Evolutionary conservation across 2,113 vertebrate genomes (phyloP).

Genomic region (Dermatemys mawii): DNA sequence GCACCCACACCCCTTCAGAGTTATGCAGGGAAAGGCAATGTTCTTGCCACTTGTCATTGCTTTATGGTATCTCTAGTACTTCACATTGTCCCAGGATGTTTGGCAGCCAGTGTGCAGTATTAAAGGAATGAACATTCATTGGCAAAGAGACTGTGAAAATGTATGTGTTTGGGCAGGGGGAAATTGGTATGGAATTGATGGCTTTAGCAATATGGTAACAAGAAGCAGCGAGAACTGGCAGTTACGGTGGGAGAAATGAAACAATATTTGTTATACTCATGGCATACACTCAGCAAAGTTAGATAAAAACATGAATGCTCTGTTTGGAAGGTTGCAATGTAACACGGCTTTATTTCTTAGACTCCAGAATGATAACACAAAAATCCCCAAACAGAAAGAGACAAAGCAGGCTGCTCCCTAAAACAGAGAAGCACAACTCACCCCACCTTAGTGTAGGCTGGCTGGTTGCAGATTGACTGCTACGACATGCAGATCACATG

Average conservation of each 20-base stretch:
- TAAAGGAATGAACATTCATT: neutral
- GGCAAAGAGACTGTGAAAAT: neutral
- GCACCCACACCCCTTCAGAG: accelerated
- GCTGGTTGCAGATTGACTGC: neutral
- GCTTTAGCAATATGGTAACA: neutral
- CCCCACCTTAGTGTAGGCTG: neutral
- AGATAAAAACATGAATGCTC: neutral
- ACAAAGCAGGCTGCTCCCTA: neutral
- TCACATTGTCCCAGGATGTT: neutral
- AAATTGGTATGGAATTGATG: neutral
- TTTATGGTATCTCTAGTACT: neutral
- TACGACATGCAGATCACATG: neutral
- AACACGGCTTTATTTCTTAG: neutral
- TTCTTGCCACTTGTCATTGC: neutral
- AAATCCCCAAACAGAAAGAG: neutral
- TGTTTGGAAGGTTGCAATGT: neutral
- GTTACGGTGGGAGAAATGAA: neutral
- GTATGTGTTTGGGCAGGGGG: neutral
- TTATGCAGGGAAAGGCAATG: neutral
- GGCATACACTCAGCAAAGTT: neutral
- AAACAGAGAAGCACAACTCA: neutral
- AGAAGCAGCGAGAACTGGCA: neutral
- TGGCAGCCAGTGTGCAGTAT: neutral
- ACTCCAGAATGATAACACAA: neutral
- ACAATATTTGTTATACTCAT: neutral